Evolutionary conservation across 92 coral and sea anemone genomes (phyloP), one percentile per base, ranked within the genome.

Genomic region (Meandrina meandrites): DNA sequence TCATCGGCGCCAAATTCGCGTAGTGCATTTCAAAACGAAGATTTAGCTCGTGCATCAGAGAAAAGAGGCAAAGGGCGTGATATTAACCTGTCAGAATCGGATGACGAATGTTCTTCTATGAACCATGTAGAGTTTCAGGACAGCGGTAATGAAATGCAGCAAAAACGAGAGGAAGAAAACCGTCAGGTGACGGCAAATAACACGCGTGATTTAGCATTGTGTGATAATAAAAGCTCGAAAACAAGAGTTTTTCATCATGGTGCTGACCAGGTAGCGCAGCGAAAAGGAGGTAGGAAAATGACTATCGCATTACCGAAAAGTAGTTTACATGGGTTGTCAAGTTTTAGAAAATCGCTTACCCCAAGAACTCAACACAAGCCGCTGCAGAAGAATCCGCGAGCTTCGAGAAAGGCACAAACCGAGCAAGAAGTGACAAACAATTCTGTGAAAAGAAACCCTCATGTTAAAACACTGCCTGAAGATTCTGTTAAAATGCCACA

Each of bases 281-380:
- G 48, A 3, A 64, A 13, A 62, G 21, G 28, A 1, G n/a, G 67
- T 10, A 48, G 30, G 1, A 54, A 22, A 4, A 64, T 74, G 34
- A 84, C 40, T 76, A 45, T 62, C n/a, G 34, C 68, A 11, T 86
- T 64, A 27, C 82, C 83, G 15, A 86, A 79, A 48, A 77, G 82
- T 36, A 70, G 75, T 22, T 48, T 79, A 50, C 82, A 64, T 28
- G 88, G 88, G 47, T 36, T 86, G 83, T 86, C 88, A 34, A 77
- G 88, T 50, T 75, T 13, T 36, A 66, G 64, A 40, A 86, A 86
- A 31, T 31, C 77, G 12, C 83, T 86, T n/a, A 51, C 64, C 11
- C 88, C 78, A 12, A 78, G 88, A 45, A 48, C 48, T 40, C 66
- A 78, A 2, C n/a, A 74, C 5, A 85, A 85, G 82, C 27, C 21